Evolutionary conservation across 2,888 invertebrate genomes (phyloP), one percentile per base, ranked within the genome.

Genomic region (Macrophya alboannulata): DNA sequence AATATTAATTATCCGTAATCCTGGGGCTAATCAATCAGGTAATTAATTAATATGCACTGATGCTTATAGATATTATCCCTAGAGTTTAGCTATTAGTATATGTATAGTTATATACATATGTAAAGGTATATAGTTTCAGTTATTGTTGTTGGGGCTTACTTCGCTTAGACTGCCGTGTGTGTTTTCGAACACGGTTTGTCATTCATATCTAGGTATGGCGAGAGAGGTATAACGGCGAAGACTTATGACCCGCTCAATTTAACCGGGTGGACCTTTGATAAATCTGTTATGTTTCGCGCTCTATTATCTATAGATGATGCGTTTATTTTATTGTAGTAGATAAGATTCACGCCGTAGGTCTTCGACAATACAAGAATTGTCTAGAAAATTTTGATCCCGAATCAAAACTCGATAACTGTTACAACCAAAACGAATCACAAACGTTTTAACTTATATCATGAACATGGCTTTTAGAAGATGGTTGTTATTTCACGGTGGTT

Each of bases 401-500:
- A 25, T 77, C 8, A 51, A 37, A 77, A 51, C 31, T 43, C 51
- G 76, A 77, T 77, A 77, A 77, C 25, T 55, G 17, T 51, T 77
- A 77, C 31, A 51, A 31, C 48, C 51, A 48, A 51, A 77, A 17
- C 55, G 51, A 77, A 74, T 45, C 43, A 74, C 21, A 10, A 74
- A 74, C 45, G 72, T 74, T 74, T 74, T 17, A 25, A 31, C 31
- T 77, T 40, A 76, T 76, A 37, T 51, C 76, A 17, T 31, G 51
- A 51, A 51, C 51, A 77, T 17, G 51, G 76, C 51, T 51, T 77
- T 51, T 31, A 51, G 76, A 43, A 77, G 76, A 51, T 55, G 51
- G 51, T 51, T 48, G 55, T 77, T 77, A 51, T 77, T 77, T 55
- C 51, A 51, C 51, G 76, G 76, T 77, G 76, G 48, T 77, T 77